Base-by-base conservation (phyloP, 92 coral and sea anemone species). In the Anthopleura xanthogrammica region DNA sequence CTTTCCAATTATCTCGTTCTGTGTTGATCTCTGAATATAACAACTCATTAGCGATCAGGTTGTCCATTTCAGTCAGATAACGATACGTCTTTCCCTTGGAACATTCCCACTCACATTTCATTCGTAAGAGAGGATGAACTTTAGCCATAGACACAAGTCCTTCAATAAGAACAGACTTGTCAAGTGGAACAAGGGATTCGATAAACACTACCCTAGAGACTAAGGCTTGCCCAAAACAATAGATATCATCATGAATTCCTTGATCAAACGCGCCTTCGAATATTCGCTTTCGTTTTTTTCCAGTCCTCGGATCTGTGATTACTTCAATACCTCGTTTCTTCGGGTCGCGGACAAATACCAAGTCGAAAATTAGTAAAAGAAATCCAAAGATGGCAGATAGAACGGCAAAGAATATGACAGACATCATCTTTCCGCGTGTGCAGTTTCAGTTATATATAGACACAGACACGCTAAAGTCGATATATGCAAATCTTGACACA, bases 61-160 rank as follows among this genome's bases (percentile, higher is more conserved):
- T 23, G 22, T 76, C 60, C 82, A 84, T 84, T 77, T 84, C 87
- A 36, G 87, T 77, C 14, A 84, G 55, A 77, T 58, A 84, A 0
- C 87, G 75, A 41, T 46, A 80, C 50, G 84, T 65, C 13, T 66
- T 81, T 14, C 82, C 72, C 3, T 60, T 79, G 7, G 77, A 42
- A 8, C 16, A 50, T 23, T 66, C 68, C 87, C 87, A 84, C 36
- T 76, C 87, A 62, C 64, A 84, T 52, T 65, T 84, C 87, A 84
- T 77, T 77, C 87, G 52, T 52, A 84, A 64, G 13, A 76, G 72
- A 52, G 87, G 87, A 29, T 84, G 82, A 0, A 55, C 24, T 39
- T 77, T 77, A 48, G 82, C 70, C 72, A 84, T 16, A 24, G 79
- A 36, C 8, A 65, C 46, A 0, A 84, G 60, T 0, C 82, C 81